Base-by-base conservation (phyloP, 2,797 vertebrate genomes). In the Sylvilagus floridanus region DNA sequence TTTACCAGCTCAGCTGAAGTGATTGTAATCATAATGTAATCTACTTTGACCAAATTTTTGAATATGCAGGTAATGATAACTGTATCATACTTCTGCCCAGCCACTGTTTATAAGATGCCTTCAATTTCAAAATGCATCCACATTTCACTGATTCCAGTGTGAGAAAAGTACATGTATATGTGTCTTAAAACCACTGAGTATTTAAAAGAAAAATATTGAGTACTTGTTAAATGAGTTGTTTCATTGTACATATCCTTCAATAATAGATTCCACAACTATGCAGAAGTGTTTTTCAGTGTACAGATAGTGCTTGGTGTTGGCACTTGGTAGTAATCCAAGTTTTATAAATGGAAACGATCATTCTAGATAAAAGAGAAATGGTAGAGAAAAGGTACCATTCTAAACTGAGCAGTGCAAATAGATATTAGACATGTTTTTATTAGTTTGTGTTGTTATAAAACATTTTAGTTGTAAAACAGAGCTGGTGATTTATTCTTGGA, bases 401-500 rank as follows among this genome's bases (percentile, higher is more conserved):
- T 83, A 47, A 76, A 60, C 10, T 90, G 16, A 77, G 14, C 28
- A 71, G 37, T 62, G 8, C 13, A 95, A 69, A 50, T 65, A 69
- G 17, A 6, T 72, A 50, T 66, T 89, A 81, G 7, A 78, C 75
- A 77, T 54, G 37, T 73, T 35, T 88, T 12, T 95, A 79, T 68
- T 88, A 85, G 47, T 52, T 22, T 32, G 47, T 72, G 24, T 35
- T 71, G 35, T 72, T 88, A 86, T 32, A 47, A 78, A 93, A 87
- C 21, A 88, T 63, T 91, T 76, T 32, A 2, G 17, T 89, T 93
- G 93, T 90, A 78, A 62, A 86, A 78, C 83, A 52, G 5, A 57
- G 16, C 12, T 69, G 1, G 16, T 42, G 24, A 50, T 81, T 95
- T 96, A 35, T 83, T 89, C 8, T 92, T 95, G 62, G 30, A 88